These are phyloP conservation scores for Falco concolor DNA, from an alignment of 2,797 vertebrate species.

Conservation along the genomic window DNA sequence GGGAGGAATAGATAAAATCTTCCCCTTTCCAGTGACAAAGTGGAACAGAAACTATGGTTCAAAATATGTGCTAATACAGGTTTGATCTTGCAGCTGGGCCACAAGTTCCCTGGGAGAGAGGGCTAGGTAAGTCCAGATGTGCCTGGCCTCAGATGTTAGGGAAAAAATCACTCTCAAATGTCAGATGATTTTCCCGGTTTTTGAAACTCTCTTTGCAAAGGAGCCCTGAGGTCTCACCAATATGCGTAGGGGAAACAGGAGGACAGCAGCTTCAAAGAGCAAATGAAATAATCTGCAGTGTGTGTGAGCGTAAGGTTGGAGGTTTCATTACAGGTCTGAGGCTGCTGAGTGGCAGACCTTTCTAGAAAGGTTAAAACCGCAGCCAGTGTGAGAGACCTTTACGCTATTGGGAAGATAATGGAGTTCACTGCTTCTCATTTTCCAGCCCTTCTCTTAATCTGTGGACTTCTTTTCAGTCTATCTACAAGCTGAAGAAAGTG, in stretches of 20 bases:
- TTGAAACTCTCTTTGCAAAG: not conserved
- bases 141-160: not conserved
- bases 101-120: not conserved
- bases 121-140: not conserved
- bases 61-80: not conserved
- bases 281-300: not conserved
- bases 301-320: accelerated
- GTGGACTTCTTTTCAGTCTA: conserved; percentile 75
- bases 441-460: not conserved
- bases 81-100: not conserved
- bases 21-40: not conserved
- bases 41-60: not conserved
- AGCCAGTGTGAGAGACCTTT: not conserved
- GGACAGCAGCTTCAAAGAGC: not conserved
- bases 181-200: not conserved
- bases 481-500: conserved; percentile 92
- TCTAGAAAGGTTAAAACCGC: not conserved
- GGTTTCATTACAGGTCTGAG: not conserved
- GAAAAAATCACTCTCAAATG: not conserved
- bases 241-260: not conserved
- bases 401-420: accelerated
- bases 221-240: not conserved
- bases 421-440: not conserved
- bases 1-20: not conserved
- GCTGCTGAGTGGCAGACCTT: not conserved